Base-by-base conservation (phyloP, 1,140 invertebrate genomes). In the Agraylea sexmaculata region DNA sequence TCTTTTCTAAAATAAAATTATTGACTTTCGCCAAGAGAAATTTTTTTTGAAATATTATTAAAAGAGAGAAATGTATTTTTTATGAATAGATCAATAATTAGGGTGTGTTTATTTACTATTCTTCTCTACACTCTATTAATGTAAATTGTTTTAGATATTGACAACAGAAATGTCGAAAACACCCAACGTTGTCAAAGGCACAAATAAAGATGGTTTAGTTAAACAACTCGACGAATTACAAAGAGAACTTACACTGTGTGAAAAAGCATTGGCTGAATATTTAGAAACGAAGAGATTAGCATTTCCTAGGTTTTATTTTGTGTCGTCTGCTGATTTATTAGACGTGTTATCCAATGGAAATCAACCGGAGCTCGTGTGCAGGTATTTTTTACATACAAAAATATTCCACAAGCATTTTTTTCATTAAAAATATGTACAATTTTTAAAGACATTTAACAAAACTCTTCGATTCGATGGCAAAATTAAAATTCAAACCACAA, bases 271-370 rank as follows among this genome's bases (percentile, higher is more conserved):
- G 41, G 90, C 90, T 22, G 88, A 95, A 59, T 98, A 97, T 66
- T 70, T 98, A 49, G 92, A 98, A 72, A 95, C 91, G 1, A 98
- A 98, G 64, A 71, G 93, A 54, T 69, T 95, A 23, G 88, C 89
- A n/a, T 98, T 96, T 68, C 92, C 93, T 16, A 71, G 88, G 57
- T 97, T 97, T 68, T 97, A 97, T 63, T 98, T 97, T 62, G 87
- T 96, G 3, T 95, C 91, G 11, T 91, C 88, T n/a, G 90, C 87
- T 38, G 93, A 98, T 72, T 64, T 97, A 21, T 64, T 98, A 17
- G 93, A 97, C 61, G 87, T 97, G 48, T 68, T 98, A 31, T 94
- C 90, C 4, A 96, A 95, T 65, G 92, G 91, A 43, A 95, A 93
- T 60, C 83, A 91, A 58, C 91, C 92, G 15, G 72, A 80, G 53